Percentiles rank a stretch among this genome's conserved stretches.
These are phyloP conservation scores for Eleginops maclovinus DNA, from an alignment of 2,113 vertebrate genomes.

Conservation along the genomic window DNA sequence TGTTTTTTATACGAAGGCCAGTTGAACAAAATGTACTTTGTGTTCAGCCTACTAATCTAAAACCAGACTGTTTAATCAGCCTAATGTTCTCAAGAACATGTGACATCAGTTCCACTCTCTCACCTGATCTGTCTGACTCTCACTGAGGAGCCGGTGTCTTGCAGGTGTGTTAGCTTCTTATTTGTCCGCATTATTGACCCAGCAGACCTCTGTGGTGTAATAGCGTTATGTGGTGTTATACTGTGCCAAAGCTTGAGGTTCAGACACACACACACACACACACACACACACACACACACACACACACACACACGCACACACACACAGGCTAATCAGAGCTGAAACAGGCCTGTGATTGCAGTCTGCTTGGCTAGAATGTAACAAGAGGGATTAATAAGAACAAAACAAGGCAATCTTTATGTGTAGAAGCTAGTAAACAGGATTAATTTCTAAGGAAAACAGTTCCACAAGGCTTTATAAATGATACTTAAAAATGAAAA, in stretches of 20 bases:
- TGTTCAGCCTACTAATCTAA: background rate
- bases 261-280: constrained; percentile 22
- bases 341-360: constrained; percentile 28
- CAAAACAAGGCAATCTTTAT: constrained; percentile 32
- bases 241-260: constrained; percentile 21
- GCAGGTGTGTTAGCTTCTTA: background rate
- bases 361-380: constrained; percentile 40
- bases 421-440: constrained; percentile 8
- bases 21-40: background rate
- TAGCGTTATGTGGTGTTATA: constrained; percentile 35
- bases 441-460: constrained; percentile 46
- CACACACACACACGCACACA: constrained; percentile 16
- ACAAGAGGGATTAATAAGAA: constrained; percentile 40
- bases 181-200: constrained; percentile 24
- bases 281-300: constrained; percentile 17
- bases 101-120: background rate
- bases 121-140: background rate
- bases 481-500: background rate
- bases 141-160: background rate
- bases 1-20: background rate
- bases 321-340: constrained; percentile 36
- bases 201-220: constrained; percentile 42
- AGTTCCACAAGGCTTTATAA: background rate
- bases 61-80: background rate
- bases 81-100: background rate